These are phyloP conservation scores for Gymnocheta viridis DNA, from an alignment of 2,888 invertebrate genomes.

Conservation along the genomic window DNA sequence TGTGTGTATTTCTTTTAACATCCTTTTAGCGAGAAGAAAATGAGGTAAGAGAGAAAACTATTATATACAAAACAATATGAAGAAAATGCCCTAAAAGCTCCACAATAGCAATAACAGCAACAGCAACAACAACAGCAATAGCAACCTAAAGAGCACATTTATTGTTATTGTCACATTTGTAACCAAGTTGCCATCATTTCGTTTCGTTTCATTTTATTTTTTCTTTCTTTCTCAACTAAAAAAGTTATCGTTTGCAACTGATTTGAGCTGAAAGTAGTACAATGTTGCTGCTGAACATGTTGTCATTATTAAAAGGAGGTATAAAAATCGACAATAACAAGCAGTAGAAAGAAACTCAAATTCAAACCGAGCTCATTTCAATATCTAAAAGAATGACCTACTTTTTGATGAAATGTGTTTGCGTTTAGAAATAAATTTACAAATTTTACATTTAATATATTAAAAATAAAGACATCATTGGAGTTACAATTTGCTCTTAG, in stretches of 20 bases:
- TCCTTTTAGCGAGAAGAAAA: conserved; percentile 38
- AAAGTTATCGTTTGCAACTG: conserved; percentile 3
- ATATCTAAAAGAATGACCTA: conserved; percentile 25
- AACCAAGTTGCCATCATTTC: conserved; percentile 58
- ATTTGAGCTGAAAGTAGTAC: conserved; percentile 7
- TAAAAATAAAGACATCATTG: neutral
- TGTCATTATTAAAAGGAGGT: conserved; percentile 31
- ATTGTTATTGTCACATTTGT: conserved; percentile 41
- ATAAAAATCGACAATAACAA: conserved; percentile 26
- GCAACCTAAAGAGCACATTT: conserved; percentile 32
- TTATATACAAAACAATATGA: neutral
- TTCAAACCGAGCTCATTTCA: conserved; percentile 10
- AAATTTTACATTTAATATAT: neutral
- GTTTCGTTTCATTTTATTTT: conserved; percentile 13
- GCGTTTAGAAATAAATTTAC: neutral
- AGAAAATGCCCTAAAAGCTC: conserved; percentile 4
- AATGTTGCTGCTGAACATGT: conserved; percentile 21
- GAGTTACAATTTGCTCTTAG: too few relatives aligned
- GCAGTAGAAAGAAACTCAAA: neutral
- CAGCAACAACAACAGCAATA: conserved; percentile 29
- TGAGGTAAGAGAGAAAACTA: neutral
- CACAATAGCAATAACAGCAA: conserved; percentile 13
- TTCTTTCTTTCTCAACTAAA: neutral
- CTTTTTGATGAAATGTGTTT: neutral
- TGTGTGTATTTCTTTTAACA: neutral